Percentiles rank a stretch among this genome's conserved stretches.
These are phyloP conservation scores for Sciurus vulgaris DNA, from an alignment of 2,797 vertebrate species.

Conservation along the genomic window DNA sequence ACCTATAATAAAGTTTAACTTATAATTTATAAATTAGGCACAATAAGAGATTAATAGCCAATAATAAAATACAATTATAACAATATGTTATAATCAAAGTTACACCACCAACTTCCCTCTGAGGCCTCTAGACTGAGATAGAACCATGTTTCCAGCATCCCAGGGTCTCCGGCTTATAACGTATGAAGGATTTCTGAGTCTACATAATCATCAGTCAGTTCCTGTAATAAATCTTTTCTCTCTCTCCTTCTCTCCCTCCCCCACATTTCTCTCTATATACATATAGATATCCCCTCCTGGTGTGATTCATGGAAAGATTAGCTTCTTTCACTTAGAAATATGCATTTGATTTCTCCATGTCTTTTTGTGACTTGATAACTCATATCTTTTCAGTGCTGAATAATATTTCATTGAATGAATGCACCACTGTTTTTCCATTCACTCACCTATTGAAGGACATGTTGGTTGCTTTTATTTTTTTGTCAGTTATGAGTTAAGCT, in stretches of 20 bases:
- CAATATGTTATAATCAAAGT: not conserved
- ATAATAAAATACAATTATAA: not conserved
- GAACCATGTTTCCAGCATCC: not conserved
- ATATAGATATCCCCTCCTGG: not conserved
- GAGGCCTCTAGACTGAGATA: not conserved
- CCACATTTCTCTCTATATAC: too few species aligned
- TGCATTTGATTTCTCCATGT: not conserved
- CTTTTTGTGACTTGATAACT: not conserved
- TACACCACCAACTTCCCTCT: not conserved
- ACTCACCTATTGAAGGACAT: not conserved
- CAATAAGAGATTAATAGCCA: not conserved
- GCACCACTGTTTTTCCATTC: not conserved
- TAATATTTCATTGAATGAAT: not conserved
- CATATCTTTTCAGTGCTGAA: not conserved
- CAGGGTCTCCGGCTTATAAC: not conserved
- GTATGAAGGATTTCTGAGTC: not conserved
- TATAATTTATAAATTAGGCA: not conserved
- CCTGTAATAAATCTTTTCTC: not conserved
- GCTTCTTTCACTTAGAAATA: constrained; percentile 41
- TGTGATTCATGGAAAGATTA: not conserved
- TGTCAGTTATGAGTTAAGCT: not conserved
- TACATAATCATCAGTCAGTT: not conserved
- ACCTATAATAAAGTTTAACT: not conserved
- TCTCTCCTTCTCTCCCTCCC: too few species aligned
- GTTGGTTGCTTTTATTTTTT: constrained; percentile 8